These are phyloP conservation scores for Menura novaehollandiae DNA, from an alignment of 2,113 vertebrate genomes.

Conservation along the genomic window DNA sequence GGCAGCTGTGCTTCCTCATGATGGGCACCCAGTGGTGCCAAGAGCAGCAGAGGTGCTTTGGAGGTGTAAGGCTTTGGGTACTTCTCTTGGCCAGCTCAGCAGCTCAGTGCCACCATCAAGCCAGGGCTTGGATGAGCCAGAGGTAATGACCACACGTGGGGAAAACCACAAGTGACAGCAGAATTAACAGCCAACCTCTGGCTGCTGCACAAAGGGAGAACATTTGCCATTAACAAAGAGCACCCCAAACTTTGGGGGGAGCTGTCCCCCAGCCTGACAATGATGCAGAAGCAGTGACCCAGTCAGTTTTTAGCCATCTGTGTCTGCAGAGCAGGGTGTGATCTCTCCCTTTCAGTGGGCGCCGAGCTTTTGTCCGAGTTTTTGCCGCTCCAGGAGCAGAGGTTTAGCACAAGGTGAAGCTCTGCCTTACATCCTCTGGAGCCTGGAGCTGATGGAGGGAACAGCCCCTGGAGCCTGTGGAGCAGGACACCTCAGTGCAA, in stretches of 20 bases:
- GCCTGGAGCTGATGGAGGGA: conserved; percentile 27
- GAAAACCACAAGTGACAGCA: neutral
- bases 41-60: neutral
- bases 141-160: neutral
- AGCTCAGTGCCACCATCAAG: neutral
- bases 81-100: neutral
- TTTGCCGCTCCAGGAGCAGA: neutral
- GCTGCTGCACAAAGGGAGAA: neutral
- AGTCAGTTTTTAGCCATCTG: conserved; percentile 2
- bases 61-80: neutral
- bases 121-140: neutral
- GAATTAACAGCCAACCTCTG: conserved; percentile 24
- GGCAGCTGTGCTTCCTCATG: neutral
- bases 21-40: neutral
- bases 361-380: neutral
- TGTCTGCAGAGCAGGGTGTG: neutral
- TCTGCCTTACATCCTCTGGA: conserved; percentile 38
- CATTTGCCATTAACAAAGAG: neutral
- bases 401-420: neutral
- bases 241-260: neutral
- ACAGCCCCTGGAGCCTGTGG: neutral
- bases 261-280: neutral
- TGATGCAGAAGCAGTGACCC: conserved; percentile 3
- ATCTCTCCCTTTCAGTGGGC: neutral
- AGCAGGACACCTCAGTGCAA: conserved; percentile 14